Percentiles rank a stretch among this genome's conserved stretches.
These are phyloP conservation scores for Torymus tubicola DNA, from an alignment of 2,888 invertebrate species.

Conservation along the genomic window DNA sequence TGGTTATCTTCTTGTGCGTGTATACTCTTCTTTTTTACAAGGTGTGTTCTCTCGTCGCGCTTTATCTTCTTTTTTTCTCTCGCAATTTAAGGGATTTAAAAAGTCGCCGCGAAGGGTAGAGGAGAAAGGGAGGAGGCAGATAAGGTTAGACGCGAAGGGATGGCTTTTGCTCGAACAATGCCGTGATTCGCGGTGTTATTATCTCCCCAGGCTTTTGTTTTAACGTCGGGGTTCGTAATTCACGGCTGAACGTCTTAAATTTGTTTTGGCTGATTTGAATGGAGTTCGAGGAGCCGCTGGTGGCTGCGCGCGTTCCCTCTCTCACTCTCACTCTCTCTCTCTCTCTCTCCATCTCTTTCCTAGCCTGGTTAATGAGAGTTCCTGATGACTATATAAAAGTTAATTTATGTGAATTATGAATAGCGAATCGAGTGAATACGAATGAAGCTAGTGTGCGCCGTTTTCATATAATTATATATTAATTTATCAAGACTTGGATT, in stretches of 20 bases:
- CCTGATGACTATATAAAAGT: no score
- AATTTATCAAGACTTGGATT: no score
- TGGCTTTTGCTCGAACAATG: conserved; percentile 16
- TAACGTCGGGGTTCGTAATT: neutral
- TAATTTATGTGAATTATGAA: no score
- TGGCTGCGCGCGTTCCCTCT: neutral
- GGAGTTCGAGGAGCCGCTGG: neutral
- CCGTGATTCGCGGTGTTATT: conserved; percentile 22
- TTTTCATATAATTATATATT: no score
- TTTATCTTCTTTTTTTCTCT: no score
- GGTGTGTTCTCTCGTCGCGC: neutral
- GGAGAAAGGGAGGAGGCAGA: neutral
- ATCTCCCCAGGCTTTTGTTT: conserved; percentile 30
- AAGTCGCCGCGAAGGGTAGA: neutral
- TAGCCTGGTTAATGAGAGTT: neutral
- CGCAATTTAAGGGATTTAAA: conserved; percentile 15
- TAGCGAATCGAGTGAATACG: no score
- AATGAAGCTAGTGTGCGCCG: no score
- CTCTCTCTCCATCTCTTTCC: neutral
- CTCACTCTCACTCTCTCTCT: no score
- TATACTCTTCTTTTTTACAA: neutral
- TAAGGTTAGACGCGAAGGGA: conserved; percentile 3
- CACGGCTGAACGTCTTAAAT: conserved; percentile 2
- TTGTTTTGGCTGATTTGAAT: conserved; percentile 6
- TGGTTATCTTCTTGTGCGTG: conserved; percentile 14